Evolutionary conservation across 2,888 invertebrate species (phyloP).

Genomic region (Nipponacmea schrenckii): DNA sequence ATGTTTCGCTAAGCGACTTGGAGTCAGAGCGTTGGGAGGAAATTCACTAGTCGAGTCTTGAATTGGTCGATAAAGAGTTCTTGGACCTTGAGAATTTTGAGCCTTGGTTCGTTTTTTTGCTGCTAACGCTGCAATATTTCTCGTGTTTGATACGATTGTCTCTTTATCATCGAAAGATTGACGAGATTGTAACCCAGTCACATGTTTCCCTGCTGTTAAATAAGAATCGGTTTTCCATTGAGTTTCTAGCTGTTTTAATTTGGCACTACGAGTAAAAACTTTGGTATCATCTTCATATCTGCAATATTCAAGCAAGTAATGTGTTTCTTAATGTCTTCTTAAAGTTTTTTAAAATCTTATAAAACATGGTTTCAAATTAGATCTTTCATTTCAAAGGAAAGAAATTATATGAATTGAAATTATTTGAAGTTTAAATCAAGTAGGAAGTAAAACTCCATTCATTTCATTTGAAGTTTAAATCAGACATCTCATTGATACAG

Average conservation of each 20-base stretch:
- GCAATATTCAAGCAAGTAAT: slow-evolving; percentile 19
- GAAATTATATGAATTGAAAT: no score
- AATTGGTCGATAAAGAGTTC: slow-evolving; percentile 44
- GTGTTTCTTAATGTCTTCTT: no score
- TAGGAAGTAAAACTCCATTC: no score
- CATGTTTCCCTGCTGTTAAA: background rate
- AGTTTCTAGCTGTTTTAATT: slow-evolving; percentile 41
- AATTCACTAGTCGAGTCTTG: slow-evolving; percentile 23
- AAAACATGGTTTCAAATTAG: no score
- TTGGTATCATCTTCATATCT: slow-evolving; percentile 42
- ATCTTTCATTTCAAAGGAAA: no score
- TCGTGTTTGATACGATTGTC: slow-evolving; percentile 56
- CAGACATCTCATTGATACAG: no score
- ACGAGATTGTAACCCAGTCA: background rate
- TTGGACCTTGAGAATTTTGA: slow-evolving; percentile 40
- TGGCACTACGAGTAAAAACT: slow-evolving; percentile 56
- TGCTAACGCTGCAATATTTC: slow-evolving; percentile 63
- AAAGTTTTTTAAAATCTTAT: no score
- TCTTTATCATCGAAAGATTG: slow-evolving; percentile 45
- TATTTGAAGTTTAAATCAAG: no score
- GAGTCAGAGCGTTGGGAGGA: slow-evolving; percentile 46
- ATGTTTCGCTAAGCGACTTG: slow-evolving; percentile 61
- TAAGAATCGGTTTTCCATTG: slow-evolving; percentile 2
- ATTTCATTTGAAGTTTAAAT: no score
- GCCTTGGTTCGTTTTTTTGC: slow-evolving; percentile 55